Base-by-base conservation (phyloP, 1,140 invertebrate genomes). In the Bombyx mandarina region DNA sequence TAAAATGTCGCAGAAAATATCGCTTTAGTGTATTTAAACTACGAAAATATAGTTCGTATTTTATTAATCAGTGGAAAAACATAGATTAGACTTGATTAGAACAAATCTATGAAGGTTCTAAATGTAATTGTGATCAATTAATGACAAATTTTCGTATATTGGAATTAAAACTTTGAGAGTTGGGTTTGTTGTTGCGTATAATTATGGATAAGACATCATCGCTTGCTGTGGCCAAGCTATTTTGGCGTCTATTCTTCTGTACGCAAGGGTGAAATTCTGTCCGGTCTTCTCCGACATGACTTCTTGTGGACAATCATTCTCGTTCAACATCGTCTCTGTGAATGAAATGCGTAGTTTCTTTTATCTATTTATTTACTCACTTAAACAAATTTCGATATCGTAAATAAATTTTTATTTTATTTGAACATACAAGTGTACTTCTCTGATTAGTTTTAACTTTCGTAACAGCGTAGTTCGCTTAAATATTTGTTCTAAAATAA, bases 211-310 rank as follows among this genome's bases (percentile, higher is more conserved):
- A 43, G 88, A 89, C 7, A 82, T 67, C 26, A 89, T 49, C 0
- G 88, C 88, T 58, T 89, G 88, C 57, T 89, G 94, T 5, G 97
- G 97, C 97, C 97, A 99, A 51, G 97, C 97, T 68, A 99, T 98
- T 89, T 98, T 98, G 10, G 97, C 97, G 77, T 98, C 97, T 72
- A 96, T 95, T 51, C 97, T 90, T 88, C 98, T 98, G 88, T 96
- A 99, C 1, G 96, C 97, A 75, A 99, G 93, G 73, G 96, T 93
- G 82, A 94, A 96, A 68, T 97, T 94, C 77, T 93, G 93, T 48
- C 92, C 93, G 63, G 90, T 91, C 57, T 90, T 90, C 48, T 91
- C 89, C 12, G 93, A 89, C 65, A 94, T 92, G 5, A 97, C 89
- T 69, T 95, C 93, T 88, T 98, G 95, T n/a, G 96, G 96, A 73